Evolutionary conservation across 2,888 invertebrate genomes (phyloP), one percentile per base, ranked within the genome.

Genomic region (Operophtera brumata): DNA sequence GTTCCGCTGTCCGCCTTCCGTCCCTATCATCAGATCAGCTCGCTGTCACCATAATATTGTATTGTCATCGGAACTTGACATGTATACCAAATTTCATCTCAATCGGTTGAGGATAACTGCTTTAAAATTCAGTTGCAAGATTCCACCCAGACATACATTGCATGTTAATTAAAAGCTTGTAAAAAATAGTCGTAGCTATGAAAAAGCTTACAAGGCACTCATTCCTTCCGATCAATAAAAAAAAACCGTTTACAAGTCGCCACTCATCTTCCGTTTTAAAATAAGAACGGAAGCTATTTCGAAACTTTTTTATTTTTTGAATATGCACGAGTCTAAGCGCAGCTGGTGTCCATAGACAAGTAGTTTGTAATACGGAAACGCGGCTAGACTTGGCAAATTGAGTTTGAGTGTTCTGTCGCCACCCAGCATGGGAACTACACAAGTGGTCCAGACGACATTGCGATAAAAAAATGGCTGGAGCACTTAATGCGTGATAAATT

Each of bases 331-430:
- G 61, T 55, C 59, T 50, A 58, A 55, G 43, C 60, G 61, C 65
- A 64, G 61, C 64, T 64, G 62, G 62, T 54, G 51, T 55, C 55
- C 57, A 64, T 65, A 61, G 62, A 62, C 60, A 62, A 57, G 34
- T 44, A 47, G 41, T 50, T 47, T 54, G 44, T 30, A 65, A 68
- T 67, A 76, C 82, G 85, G 85, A 86, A 86, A 73, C 78, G 61
- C 67, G 86, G 78, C 86, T 84, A 86, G 87, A 88, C 88, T 73
- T 86, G 39, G 89, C 88, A 86, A 87, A 88, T 87, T 86, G 84
- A 70, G 72, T 77, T 77, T 77, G 76, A 88, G 87, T 86, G 85
- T 76, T 79, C 74, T 84, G 89, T 87, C 89, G 89, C 89, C 89
- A 89, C 89, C 89, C 89, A 84, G 84, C 54, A 59, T 63, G 64